Percentiles rank a stretch among this genome's conserved stretches.
Conservation (phyloP, 2,113 vertebrate species). For the Proterorhinus semilunaris region DNA sequence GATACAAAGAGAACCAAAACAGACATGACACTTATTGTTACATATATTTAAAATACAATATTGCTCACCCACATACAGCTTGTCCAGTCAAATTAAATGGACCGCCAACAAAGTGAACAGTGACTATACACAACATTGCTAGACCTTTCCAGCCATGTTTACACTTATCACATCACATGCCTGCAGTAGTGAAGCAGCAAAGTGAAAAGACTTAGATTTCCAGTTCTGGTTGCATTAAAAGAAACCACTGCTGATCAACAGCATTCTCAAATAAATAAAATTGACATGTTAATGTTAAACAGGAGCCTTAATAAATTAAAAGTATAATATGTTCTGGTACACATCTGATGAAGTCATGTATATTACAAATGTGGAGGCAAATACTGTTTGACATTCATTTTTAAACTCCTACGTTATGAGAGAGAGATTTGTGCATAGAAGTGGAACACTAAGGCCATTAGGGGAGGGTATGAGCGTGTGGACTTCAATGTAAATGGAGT, state of each 20-base stretch:
- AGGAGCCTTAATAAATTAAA: constrained; percentile 68
- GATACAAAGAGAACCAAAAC: constrained; percentile 92
- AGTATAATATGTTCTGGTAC: constrained; percentile 62
- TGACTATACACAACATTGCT: constrained; percentile 46
- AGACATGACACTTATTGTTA: constrained; percentile 92
- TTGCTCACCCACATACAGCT: constrained; percentile 81
- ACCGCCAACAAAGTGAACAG: constrained; percentile 73
- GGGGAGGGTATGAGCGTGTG: constrained; percentile 13
- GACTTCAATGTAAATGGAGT: background rate
- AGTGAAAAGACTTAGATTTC: constrained; percentile 25
- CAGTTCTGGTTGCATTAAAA: constrained; percentile 47
- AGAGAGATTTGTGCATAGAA: constrained; percentile 76
- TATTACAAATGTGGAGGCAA: constrained; percentile 58
- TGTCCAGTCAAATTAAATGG: constrained; percentile 80
- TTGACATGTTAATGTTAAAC: constrained; percentile 39
- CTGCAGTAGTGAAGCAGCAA: constrained; percentile 37
- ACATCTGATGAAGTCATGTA: constrained; percentile 54
- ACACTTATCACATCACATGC: constrained; percentile 44
- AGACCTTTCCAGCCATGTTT: constrained; percentile 38
- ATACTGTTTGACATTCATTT: constrained; percentile 53
- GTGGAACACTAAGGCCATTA: constrained; percentile 72
- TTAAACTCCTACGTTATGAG: constrained; percentile 50
- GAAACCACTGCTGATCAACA: constrained; percentile 71
- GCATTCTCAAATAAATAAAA: constrained; percentile 63
- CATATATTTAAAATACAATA: constrained; percentile 96